Evolutionary conservation across 1,140 invertebrate genomes (phyloP), one percentile per base, ranked within the genome.

Genomic region (Drosophila rhopaloa): DNA sequence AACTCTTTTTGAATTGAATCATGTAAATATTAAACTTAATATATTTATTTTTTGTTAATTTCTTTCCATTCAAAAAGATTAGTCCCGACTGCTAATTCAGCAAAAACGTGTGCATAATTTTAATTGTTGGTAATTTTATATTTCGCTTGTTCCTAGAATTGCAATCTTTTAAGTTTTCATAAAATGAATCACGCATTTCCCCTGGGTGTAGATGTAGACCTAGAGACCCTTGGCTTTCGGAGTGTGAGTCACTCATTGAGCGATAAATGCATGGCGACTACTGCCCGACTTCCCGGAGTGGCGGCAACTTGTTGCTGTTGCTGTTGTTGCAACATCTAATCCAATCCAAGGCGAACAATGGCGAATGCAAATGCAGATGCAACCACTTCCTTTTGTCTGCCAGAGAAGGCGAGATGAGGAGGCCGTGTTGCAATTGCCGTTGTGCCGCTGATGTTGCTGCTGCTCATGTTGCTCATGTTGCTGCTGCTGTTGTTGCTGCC

Each of bases 261-360:
- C 60, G 40, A 63, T 81, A 56, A 62, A 58, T 46, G 43, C 70
- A 54, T 56, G 62, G 38, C 68, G 67, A 76, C 78, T 60, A 67
- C 67, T 77, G 60, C 59, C 62, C 61, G 74, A 73, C 71, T 78
- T 68, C 59, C 60, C 79, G 61, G 38, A 54, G 73, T 78, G 74
- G 82, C 57, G 51, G 76, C 80, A 79, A 88, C 81, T 85, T 84
- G 81, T 84, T 85, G 66, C 37, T 70, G 81, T 85, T 84, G 81
- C 37, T 37, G 35, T 40, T 55, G 67, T 47, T 70, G 67, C 67
- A 71, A 71, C 65, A 71, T 76, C 73, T 76, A 76, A 76, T 76
- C 72, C 72, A 76, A 76, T 53, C 54, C 47, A 55, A 71, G 65
- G 72, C 66, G 37, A 84, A 76, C 76, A 67, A 76, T 79, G 48